Base-by-base conservation (phyloP, 2,888 invertebrate genomes). In the Dusona sp. region DNA sequence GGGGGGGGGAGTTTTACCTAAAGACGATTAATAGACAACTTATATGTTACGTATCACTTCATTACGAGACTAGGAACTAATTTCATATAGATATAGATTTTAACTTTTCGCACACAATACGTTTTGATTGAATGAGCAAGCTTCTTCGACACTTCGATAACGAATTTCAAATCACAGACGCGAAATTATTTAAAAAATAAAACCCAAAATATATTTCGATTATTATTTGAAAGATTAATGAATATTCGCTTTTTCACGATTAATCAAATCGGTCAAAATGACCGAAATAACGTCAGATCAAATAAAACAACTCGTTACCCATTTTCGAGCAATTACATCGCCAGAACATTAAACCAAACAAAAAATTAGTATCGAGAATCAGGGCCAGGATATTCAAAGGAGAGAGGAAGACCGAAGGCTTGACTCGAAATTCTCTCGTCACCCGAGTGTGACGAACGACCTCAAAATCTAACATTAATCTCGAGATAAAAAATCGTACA, bases 11-110 rank as follows among this genome's bases (percentile, higher is more conserved):
- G 78, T 86, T 86, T 87, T 25, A 81, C 74, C 73, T 54, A 75
- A 81, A 89, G 81, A 77, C 87, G 79, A 89, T 89, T 82, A 89
- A 75, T 79, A 80, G 79, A 88, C 86, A 89, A 91, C 91, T 92
- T 92, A 92, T 87, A 90, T 84, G 78, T 84, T 89, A 90, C 73
- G 86, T 92, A 93, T 93, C 93, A 93, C 93, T 90, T 90, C 86
- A 19, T 89, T 88, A 90, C 87, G 89, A 89, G 93, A 93, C 93
- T 93, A 93, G 93, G 92, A 93, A 92, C 92, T 91, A 93, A 93
- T 92, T 91, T 90, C 77, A 88, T 88, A 90, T 81, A 80, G 79
- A 84, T 73, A 74, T 73, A 54, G 48, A 54, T 85, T 84, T 70
- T 25, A 6, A 61, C 45, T 70, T 38, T 54, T 36, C 72, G 19